A percentile compares a stretch with the other conserved stretches of the same genome.
Conservation (phyloP, 1,140 invertebrate species). For the Colletes gigas region DNA sequence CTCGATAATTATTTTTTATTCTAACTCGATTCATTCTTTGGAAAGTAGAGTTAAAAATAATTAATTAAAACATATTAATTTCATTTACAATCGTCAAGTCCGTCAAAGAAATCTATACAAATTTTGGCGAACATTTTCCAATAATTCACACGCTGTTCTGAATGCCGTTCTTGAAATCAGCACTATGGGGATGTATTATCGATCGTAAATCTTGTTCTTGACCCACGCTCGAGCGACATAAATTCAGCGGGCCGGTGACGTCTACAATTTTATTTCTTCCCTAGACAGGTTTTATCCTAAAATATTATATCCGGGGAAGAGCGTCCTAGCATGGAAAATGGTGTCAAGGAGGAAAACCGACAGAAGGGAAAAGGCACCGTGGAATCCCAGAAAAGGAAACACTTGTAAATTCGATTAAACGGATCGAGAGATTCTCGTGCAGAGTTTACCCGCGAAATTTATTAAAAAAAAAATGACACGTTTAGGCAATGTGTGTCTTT, state of each 20-base stretch:
- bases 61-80: too few relatives aligned
- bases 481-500: too few relatives aligned
- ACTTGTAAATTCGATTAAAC: conserved; percentile 15
- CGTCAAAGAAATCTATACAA: conserved; percentile 18
- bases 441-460: conserved; percentile 2
- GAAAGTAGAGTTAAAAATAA: too few relatives aligned
- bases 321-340: background rate
- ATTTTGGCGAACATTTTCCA: background rate
- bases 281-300: conserved; percentile 40
- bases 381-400: background rate
- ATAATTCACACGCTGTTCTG: conserved; percentile 31
- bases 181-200: background rate
- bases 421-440: background rate
- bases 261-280: conserved; percentile 36
- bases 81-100: too few relatives aligned
- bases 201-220: conserved; percentile 49
- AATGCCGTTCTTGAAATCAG: conserved; percentile 25
- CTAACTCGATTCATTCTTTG: too few relatives aligned
- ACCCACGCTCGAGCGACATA: conserved; percentile 22
- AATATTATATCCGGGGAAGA: conserved; percentile 39
- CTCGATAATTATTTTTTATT: too few relatives aligned
- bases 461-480: conserved; percentile 18
- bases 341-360: background rate
- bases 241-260: conserved; percentile 17
- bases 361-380: background rate